A percentile compares a stretch with the other conserved stretches of the same genome.
Conservation (phyloP, 2,797 vertebrate genomes). For the Prionace glauca region DNA sequence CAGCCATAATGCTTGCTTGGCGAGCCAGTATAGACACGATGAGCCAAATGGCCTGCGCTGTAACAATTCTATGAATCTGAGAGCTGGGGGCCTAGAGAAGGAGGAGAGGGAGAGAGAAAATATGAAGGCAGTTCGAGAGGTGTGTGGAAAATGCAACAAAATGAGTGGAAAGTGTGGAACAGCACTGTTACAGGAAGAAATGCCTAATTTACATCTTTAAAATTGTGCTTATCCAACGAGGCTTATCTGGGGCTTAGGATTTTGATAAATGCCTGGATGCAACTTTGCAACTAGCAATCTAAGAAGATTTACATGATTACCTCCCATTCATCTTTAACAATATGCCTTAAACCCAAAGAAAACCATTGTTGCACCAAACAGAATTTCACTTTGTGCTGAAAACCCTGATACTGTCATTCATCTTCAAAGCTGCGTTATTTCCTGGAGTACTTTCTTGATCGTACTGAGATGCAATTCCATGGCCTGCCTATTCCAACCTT, state of each 20-base stretch:
- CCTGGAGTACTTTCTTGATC: not conserved
- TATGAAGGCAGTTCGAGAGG: too few species aligned
- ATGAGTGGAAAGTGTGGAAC: not conserved
- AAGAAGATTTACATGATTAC: not conserved
- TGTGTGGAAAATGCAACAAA: not conserved
- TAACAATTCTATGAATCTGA: too few species aligned
- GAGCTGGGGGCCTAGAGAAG: not conserved
- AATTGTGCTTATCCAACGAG: not conserved
- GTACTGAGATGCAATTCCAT: not conserved
- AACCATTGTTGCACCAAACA: not conserved
- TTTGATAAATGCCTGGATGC: not conserved
- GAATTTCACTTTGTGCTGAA: not conserved
- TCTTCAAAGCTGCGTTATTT: not conserved
- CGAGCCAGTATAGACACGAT: too few species aligned
- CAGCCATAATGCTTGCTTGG: too few species aligned
- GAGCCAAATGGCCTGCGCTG: too few species aligned
- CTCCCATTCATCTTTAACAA: not conserved
- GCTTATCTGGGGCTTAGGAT: not conserved
- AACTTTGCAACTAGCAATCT: not conserved
- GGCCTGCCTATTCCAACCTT: not conserved
- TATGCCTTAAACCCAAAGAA: not conserved
- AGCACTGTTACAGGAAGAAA: not conserved
- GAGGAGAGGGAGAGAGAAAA: too few species aligned
- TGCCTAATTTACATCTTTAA: too few species aligned
- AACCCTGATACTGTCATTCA: not conserved